Percentiles rank a stretch among this genome's conserved stretches.
phyloP scores from a whole-genome alignment of 2,797 vertebrate genomes.

The Cuculus canorus region DNA sequence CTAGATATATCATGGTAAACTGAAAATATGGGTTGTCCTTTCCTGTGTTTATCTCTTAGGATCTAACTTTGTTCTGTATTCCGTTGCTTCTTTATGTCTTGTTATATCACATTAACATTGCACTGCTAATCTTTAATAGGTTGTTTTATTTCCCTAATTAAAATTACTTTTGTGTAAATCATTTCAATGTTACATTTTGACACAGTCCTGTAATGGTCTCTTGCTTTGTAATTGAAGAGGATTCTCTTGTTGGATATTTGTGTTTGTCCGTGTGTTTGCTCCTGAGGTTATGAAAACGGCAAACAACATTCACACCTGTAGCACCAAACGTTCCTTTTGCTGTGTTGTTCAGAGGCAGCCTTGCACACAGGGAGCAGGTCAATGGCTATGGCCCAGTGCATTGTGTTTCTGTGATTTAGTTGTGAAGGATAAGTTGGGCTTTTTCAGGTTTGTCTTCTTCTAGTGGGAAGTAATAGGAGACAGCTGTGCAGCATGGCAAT shows the following conservation, averaged over 20 bases:
- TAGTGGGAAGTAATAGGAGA: background rate
- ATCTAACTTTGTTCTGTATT: slow-evolving; percentile 11
- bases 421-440: background rate
- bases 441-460: slow-evolving; percentile 4
- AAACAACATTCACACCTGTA: background rate
- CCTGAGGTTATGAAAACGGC: background rate
- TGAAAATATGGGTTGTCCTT: background rate
- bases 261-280: background rate
- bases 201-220: background rate
- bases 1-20: background rate
- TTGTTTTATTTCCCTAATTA: background rate
- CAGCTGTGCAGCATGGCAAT: background rate
- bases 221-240: background rate
- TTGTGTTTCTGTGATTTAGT: background rate
- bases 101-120: background rate
- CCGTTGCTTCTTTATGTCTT: slow-evolving; percentile 9
- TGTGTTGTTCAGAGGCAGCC: background rate
- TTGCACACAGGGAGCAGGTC: background rate
- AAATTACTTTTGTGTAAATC: background rate
- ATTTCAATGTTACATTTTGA: slow-evolving; percentile 10
- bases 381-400: background rate
- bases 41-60: background rate
- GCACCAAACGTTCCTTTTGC: background rate
- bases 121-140: background rate
- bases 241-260: background rate